phyloP scores from a whole-genome alignment of 2,113 vertebrate species.

The Recurvirostra avosetta region DNA sequence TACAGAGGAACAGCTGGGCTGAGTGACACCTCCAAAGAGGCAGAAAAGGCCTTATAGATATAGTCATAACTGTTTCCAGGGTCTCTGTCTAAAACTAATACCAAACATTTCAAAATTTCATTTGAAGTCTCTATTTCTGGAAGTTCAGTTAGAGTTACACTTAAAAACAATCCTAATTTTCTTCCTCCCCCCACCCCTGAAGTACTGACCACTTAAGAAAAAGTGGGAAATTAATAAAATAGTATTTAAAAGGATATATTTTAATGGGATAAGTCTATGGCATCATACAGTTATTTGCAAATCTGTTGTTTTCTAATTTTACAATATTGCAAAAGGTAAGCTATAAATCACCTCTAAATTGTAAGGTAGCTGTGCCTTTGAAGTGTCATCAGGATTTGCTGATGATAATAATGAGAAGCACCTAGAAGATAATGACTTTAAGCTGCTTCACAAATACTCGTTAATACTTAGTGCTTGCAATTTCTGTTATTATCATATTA shows the following conservation, averaged over 20 bases:
- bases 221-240: background rate
- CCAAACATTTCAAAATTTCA: background rate
- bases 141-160: background rate
- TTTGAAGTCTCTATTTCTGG: background rate
- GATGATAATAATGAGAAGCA: background rate
- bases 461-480: background rate
- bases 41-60: background rate
- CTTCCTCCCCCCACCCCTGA: rapidly evolving
- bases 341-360: background rate
- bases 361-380: background rate
- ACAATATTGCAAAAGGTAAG: background rate
- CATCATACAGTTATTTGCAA: background rate
- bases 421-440: conserved; percentile 14
- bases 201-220: background rate
- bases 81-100: background rate
- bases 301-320: background rate
- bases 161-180: background rate
- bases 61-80: background rate
- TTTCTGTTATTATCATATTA: conserved; percentile 11
- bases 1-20: background rate
- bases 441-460: background rate
- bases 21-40: background rate
- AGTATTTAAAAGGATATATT: background rate
- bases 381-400: conserved; percentile 21
- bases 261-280: background rate